Evolutionary conservation across 2,888 invertebrate genomes (phyloP), one percentile per base, ranked within the genome.

Genomic region (Clistopyga incitator): DNA sequence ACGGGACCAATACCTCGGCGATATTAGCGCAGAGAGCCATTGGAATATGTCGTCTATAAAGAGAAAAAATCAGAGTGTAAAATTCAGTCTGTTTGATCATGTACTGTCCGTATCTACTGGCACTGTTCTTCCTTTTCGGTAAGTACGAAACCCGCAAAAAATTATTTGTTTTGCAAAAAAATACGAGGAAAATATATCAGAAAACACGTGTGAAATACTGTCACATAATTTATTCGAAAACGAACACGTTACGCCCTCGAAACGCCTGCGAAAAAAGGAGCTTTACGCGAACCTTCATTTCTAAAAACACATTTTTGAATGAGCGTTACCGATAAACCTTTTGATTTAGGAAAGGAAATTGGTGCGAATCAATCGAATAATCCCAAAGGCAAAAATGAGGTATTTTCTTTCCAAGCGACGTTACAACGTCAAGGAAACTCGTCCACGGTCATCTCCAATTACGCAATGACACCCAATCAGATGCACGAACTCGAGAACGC

Each of bases 1-100:
- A 42, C 4, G n/a, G 6, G 42, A 38, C 2, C 29, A 67, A 67
- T 67, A 71, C 59, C 72, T 56, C 20, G 54, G 23, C 13, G 11
- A 20, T 64, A 3, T 10, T 3, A n/a, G n/a, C 18, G 67, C 10
- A 42, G 70, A 59, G 59, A 65, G 34, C 6, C n/a, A 70, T 45
- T 25, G 56, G 23, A 78, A 81, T 23, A 25, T 67, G 38, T 52
- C 54, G 52, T 59, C 65, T 86, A 82, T 81, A 86, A 86, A 78
- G 72, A 47, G 79, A 47, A 80, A 79, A 77, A 83, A 67, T 76
- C 56, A 47, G 52, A 38, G 54, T 42, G 67, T 6, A 23, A 47
- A 65, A 75, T 50, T 85, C 76, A 78, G 78, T 81, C 74, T 38
- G 56, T 59, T 61, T 78, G 52, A 85, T 25, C 56, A 86, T 86